These are phyloP conservation scores for Danionella cerebrum DNA, from an alignment of 2,113 vertebrate genomes.

Conservation along the genomic window DNA sequence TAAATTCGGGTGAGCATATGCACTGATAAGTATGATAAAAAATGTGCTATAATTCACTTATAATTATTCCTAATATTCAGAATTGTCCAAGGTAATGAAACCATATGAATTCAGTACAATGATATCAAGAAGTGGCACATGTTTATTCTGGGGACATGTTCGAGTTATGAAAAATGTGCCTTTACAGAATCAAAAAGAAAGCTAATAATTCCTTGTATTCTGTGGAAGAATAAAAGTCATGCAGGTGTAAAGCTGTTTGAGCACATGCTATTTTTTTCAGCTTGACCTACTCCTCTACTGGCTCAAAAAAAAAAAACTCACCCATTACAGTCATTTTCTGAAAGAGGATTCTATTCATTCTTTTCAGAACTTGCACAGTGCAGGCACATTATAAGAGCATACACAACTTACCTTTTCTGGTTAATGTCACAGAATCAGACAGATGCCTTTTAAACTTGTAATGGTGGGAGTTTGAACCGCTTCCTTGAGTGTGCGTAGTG, in stretches of 20 bases:
- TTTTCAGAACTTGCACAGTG: no score
- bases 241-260: not conserved
- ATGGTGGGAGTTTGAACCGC: conserved; percentile 40
- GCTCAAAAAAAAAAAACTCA: no score
- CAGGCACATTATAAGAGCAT: no score
- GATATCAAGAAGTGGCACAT: no score
- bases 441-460: conserved; percentile 68
- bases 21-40: no score
- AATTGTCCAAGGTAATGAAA: no score
- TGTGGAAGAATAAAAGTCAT: not conserved
- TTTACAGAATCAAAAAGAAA: not conserved
- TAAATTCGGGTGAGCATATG: no score
- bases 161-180: not conserved
- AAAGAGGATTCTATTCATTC: not conserved
- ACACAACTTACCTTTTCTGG: conserved; percentile 70
- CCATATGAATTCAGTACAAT: no score
- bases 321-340: conserved; percentile 24
- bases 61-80: no score
- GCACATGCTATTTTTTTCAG: not conserved
- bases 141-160: not conserved
- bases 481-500: conserved; percentile 25
- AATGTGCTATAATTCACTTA: no score
- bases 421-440: conserved; percentile 61
- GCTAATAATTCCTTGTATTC: not conserved
- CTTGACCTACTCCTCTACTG: conserved; percentile 8